phyloP scores from a whole-genome alignment of 2,797 vertebrate genomes.

The Cynodonichthys magdalenae region DNA sequence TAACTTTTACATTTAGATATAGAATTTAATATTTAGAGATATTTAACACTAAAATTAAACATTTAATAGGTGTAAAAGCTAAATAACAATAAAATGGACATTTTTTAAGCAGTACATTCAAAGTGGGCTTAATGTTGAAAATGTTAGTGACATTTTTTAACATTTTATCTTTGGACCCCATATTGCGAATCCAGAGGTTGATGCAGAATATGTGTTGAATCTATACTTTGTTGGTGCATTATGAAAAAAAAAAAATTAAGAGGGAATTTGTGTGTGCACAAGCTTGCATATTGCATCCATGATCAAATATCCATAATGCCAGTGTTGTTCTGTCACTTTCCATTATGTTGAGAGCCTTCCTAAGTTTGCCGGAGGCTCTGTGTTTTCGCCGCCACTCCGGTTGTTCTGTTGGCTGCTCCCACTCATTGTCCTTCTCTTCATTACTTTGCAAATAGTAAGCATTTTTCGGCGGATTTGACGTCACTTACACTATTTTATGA shows the following conservation, averaged over 20 bases:
- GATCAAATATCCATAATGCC: conserved; percentile 74
- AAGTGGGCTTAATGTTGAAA: too few species aligned
- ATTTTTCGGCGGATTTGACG: conserved; percentile 39
- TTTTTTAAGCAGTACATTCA: too few species aligned
- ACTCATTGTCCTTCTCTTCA: conserved; percentile 55
- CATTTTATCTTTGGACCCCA: too few species aligned
- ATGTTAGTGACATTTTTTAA: too few species aligned
- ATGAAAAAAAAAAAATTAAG: conserved; percentile 7
- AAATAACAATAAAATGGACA: too few species aligned
- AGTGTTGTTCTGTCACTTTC: conserved; percentile 65
- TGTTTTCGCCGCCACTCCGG: conserved; percentile 50
- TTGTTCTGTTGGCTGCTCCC: conserved; percentile 43
- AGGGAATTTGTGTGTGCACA: conserved; percentile 1
- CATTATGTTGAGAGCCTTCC: conserved; percentile 51
- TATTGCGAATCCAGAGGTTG: background rate
- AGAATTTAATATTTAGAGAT: too few species aligned
- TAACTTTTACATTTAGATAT: too few species aligned
- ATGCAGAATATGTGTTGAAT: conserved; percentile 31
- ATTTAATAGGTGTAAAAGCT: too few species aligned
- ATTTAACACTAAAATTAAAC: too few species aligned
- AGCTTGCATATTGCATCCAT: conserved; percentile 38
- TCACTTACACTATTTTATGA: conserved; percentile 10
- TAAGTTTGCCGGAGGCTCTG: conserved; percentile 53
- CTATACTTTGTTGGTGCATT: conserved; percentile 34
- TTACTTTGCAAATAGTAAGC: conserved; percentile 55